Base-by-base conservation (phyloP, 2,113 vertebrate genomes). In the Trogon melanurus region DNA sequence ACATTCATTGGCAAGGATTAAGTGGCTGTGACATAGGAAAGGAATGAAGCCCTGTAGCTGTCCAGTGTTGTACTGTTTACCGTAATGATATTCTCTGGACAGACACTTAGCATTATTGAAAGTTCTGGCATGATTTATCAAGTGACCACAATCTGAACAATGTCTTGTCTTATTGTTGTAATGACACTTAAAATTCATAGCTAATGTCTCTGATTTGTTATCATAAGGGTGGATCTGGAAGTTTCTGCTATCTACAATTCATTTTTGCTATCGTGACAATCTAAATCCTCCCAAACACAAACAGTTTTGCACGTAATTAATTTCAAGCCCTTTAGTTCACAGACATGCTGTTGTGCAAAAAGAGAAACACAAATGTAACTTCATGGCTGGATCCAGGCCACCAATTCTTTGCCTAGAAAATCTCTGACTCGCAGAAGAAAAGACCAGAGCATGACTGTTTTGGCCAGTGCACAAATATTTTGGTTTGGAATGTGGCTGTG, bases 41-140 rank as follows among this genome's bases (percentile, higher is more conserved):
- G 92, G 94, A 97, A 91, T 86, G 86, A 96, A 88, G 64, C 17
- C 2, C 22, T 58, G 64, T 78, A 70, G 44, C 70, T 92, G 84
- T 93, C 88, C 66, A 85, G 80, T 93, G 95, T 94, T 93, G 67
- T 54, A 30, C 67, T 96, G 62, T 96, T 96, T 97, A 89, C 80
- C 79, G 70, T 93, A 93, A 91, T 84, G 78, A 92, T 70, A 60
- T 80, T 92, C 89, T 96, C 94, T 86, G 92, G 74, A 92, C 83
- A 88, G 89, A 86, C 60, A 62, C 74, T 96, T 79, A 85, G 36
- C 74, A 47, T 75, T 89, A 93, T 50, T 96, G 92, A 95, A 91
- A 92, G 14, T 38, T 92, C 76, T 97, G 91, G 89, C 67, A 71
- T 14, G 22, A 61, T 89, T 91, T 91, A 65, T 75, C 53, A 76